These are phyloP conservation scores for Agrilus planipennis DNA, from an alignment of 1,140 invertebrate species.

Conservation along the genomic window DNA sequence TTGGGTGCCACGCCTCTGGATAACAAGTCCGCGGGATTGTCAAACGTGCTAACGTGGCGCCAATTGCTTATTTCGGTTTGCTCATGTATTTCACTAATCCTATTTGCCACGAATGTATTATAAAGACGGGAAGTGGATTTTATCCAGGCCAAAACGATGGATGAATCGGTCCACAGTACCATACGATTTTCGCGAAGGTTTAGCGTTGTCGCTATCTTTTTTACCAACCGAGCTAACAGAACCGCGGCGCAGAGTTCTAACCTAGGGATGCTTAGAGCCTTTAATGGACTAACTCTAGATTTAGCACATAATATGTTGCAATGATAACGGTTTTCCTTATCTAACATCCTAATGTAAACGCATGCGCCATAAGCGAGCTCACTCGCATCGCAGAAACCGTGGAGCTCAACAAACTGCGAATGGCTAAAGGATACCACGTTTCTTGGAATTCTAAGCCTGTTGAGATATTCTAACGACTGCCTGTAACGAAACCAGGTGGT, in stretches of 20 bases:
- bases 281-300: conserved; percentile 32
- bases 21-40: conserved; percentile 24
- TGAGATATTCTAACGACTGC: no score
- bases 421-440: no score
- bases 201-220: conserved; percentile 16
- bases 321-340: not conserved
- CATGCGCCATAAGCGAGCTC: conserved; percentile 21
- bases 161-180: conserved; percentile 32
- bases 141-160: conserved; percentile 32
- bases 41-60: conserved; percentile 15
- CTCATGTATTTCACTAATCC: conserved; percentile 27
- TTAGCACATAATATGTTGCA: conserved; percentile 24
- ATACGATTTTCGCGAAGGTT: conserved; percentile 7
- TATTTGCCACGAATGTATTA: conserved; percentile 30
- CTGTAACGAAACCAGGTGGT: no score
- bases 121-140: conserved; percentile 20
- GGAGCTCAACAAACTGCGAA: no score
- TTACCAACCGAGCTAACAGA: conserved; percentile 27
- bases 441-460: no score
- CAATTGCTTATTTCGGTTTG: conserved; percentile 11
- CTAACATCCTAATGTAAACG: conserved; percentile 16
- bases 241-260: conserved; percentile 37
- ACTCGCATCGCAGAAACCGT: conserved; percentile 27
- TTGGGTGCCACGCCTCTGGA: conserved; percentile 15
- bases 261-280: conserved; percentile 32